Evolutionary conservation across 2,797 vertebrate genomes (phyloP), one percentile per base, ranked within the genome.

Genomic region (Eulemur albifrons): DNA sequence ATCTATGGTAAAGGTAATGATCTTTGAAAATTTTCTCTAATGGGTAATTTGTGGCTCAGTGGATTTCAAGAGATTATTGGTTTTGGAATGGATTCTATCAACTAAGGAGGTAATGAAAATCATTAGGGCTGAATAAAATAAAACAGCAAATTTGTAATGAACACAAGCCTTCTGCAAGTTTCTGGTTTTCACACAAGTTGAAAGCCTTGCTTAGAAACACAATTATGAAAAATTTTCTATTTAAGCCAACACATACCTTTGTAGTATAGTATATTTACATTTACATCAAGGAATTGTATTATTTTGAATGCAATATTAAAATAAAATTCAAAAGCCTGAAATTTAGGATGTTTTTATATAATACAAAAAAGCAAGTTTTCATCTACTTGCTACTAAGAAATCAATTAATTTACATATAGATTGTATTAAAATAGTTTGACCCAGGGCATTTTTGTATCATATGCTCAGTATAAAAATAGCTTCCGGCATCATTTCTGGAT

Each of bases 61-160:
- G 98, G 97, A 99, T 99, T 99, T 99, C 97, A 98, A 98, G 98
- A 98, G 98, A 98, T 98, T 99, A 99, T 98, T 99, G 98, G 98
- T 94, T 99, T 99, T 98, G 97, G 97, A 98, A 99, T 98, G 92
- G 98, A 98, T 99, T 99, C 98, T 98, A 98, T 99, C 99, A 99
- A 87, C 98, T 98, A 97, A 98, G 93, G 93, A 97, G 97, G 98
- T 99, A 99, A 99, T 99, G 98, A 97, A 99, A 99, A 98, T 98
- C 98, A 98, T 98, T 99, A 98, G 92, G 89, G 88, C 89, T 97
- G 97, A 96, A 97, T 97, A 97, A 98, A 98, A 95, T 98, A 98
- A 98, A 98, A 95, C 70, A 98, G 97, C 94, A 96, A 91, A 98
- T 98, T 98, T 98, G 90, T 97, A 98, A 96, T 97, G 77, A 93